Evolutionary conservation across 2,113 vertebrate genomes (phyloP).

Genomic region (Diphyllodes magnificus): DNA sequence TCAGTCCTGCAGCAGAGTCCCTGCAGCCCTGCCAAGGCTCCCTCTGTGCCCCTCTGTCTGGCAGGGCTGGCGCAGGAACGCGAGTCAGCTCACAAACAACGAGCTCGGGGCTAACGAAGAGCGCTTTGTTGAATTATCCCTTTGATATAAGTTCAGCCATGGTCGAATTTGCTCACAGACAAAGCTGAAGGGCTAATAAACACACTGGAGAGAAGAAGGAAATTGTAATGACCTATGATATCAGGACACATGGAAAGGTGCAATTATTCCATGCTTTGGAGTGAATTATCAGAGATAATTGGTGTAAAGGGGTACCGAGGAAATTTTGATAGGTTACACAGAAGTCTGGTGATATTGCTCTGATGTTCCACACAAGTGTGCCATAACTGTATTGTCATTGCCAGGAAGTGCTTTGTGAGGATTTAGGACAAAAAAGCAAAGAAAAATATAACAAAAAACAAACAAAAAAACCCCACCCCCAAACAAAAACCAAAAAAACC

Average conservation of each 20-base stretch:
- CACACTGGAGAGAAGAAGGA: background rate
- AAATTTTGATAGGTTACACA: background rate
- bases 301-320: background rate
- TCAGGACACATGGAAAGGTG: background rate
- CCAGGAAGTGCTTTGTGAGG: background rate
- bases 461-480: too few relatives aligned
- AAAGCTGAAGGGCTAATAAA: background rate
- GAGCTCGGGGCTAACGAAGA: background rate
- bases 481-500: background rate
- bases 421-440: background rate
- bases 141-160: background rate
- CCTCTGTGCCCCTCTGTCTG: background rate
- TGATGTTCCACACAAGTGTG: background rate
- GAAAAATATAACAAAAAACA: background rate
- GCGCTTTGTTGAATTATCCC: background rate
- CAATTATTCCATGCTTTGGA: background rate
- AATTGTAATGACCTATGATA: background rate
- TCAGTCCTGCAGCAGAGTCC: background rate
- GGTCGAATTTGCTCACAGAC: background rate
- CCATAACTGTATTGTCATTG: background rate
- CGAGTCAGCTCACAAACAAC: background rate
- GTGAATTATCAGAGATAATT: background rate
- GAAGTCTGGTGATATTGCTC: background rate
- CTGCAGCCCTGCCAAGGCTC: conserved; percentile 2
- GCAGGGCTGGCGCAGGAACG: background rate